Base-by-base conservation (phyloP, 2,888 invertebrate species). In the Deroplatys truncata region DNA sequence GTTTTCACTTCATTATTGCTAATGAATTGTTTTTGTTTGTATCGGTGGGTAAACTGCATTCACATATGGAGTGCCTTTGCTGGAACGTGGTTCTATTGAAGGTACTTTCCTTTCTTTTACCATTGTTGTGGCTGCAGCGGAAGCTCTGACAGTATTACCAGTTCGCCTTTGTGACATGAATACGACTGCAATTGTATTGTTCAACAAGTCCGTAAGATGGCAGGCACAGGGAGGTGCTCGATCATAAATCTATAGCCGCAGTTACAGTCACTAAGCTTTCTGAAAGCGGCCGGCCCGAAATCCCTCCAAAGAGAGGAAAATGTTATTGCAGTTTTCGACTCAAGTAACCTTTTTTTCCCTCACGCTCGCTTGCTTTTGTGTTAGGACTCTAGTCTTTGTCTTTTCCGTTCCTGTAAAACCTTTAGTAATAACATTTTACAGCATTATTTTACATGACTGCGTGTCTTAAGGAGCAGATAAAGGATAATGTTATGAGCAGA, bases 391-490 rank as follows among this genome's bases (percentile, higher is more conserved):
- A 16, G 56, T 4, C 56, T 72, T 72, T 72, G 72, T 56, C 82
- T 35, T 86, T 87, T 87, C 15, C 35, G 28, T 83, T 87, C 29
- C 87, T 83, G 83, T 87, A 83, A 83, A 87, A 87, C 87, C 87
- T 82, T 87, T 83, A 83, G 29, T 35, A 87, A 87, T 87, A 87
- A 87, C 82, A 87, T 35, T 82, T 83, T 87, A 83, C 35, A 43
- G 83, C 43, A 83, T 83, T 87, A 87, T 87, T 82, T 84, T 84
- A 88, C 84, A 84, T 88, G 88, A 84, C 88, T 84, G 43, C 82
- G 83, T 88, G 28, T 84, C 88, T 83, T 28, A 28, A 84, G 83
- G 29, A 88, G 9, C 25, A 56, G 49, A n/a, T 49, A 85, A 49
- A 28, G 85, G 56, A 72, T 72, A 72, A 72, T 72, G 56, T 72